Evolutionary conservation across 2,797 vertebrate species (phyloP).

Genomic region (Sciurus vulgaris): DNA sequence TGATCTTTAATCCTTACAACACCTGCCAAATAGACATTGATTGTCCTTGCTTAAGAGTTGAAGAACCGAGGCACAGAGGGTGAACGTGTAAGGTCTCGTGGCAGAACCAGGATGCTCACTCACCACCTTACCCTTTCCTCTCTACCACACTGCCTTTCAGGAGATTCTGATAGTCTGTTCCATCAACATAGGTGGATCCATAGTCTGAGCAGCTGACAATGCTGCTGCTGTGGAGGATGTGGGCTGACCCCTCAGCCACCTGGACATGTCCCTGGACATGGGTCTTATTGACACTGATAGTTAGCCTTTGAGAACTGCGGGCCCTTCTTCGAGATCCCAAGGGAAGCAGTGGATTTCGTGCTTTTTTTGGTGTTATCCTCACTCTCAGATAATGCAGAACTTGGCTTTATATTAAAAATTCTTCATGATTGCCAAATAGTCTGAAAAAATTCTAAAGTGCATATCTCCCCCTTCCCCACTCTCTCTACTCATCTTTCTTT

Average conservation of each 20-base stretch:
- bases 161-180: background rate
- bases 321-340: background rate
- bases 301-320: constrained; percentile 58
- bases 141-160: background rate
- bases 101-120: background rate
- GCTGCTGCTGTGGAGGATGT: background rate
- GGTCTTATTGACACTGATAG: background rate
- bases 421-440: constrained; percentile 65
- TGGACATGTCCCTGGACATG: background rate
- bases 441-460: constrained; percentile 41
- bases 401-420: constrained; percentile 30
- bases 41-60: background rate
- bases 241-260: background rate
- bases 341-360: constrained; percentile 27
- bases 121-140: background rate
- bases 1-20: background rate
- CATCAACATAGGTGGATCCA: background rate
- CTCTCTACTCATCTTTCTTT: constrained; percentile 43
- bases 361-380: constrained; percentile 67
- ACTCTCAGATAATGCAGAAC: background rate
- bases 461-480: background rate
- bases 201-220: background rate
- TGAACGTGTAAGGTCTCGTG: background rate
- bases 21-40: background rate
- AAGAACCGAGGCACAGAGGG: background rate